Conservation (phyloP, 2,888 invertebrate species). For the Drosophila mayaguana region DNA sequence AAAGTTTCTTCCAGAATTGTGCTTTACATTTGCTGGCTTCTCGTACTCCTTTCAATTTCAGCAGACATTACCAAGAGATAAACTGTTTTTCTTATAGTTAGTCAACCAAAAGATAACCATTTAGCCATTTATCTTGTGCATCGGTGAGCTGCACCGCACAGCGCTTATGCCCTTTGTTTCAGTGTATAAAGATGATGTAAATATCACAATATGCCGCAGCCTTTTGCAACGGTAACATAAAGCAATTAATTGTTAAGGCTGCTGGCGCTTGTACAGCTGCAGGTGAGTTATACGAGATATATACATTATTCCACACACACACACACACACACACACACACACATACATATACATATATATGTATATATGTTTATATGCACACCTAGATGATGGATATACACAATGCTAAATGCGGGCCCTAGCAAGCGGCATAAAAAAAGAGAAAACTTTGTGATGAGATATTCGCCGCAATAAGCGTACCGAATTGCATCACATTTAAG, state of each 20-base stretch:
- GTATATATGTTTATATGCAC: conserved; percentile 16
- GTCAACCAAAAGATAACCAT: background rate
- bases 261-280: conserved; percentile 55
- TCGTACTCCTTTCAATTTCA: background rate
- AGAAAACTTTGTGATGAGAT: conserved; percentile 30
- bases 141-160: background rate
- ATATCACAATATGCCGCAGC: conserved; percentile 43
- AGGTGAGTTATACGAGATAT: conserved; percentile 58
- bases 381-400: conserved; percentile 54
- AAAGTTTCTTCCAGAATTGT: too few species aligned
- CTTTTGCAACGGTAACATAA: conserved; percentile 43
- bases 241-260: conserved; percentile 66
- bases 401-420: conserved; percentile 49
- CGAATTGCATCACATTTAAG: conserved; percentile 33
- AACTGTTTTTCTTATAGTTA: background rate
- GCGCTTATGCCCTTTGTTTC: background rate
- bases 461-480: conserved; percentile 33
- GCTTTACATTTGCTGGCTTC: background rate
- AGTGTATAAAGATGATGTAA: conserved; percentile 39
- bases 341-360: background rate
- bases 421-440: conserved; percentile 6
- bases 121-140: background rate
- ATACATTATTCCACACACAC: conserved; percentile 20
- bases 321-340: background rate
- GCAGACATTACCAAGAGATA: background rate